Evolutionary conservation across 1,140 invertebrate genomes (phyloP).

Genomic region (Pantala flavescens): DNA sequence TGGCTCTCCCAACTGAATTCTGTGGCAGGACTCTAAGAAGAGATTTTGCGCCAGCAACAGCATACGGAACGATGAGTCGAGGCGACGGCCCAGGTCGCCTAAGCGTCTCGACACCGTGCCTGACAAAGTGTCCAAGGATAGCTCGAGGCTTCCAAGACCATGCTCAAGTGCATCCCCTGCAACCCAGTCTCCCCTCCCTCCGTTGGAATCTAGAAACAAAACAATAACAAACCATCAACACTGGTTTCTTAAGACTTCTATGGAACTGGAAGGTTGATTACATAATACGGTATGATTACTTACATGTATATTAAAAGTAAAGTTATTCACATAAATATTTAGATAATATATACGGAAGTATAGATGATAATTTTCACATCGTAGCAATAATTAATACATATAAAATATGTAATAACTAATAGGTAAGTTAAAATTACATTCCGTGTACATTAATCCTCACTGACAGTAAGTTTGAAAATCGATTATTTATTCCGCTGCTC

Average conservation of each 20-base stretch:
- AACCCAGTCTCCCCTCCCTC: not conserved
- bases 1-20: conserved; percentile 46
- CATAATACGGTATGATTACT: too few relatives aligned
- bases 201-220: conserved; percentile 2
- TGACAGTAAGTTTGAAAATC: too few relatives aligned
- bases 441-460: too few relatives aligned
- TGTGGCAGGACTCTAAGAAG: conserved; percentile 46
- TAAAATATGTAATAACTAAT: too few relatives aligned
- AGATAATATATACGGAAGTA: too few relatives aligned
- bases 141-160: conserved; percentile 15
- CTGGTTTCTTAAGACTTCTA: conserved; percentile 18
- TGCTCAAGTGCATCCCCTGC: not conserved
- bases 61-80: conserved; percentile 39
- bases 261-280: too few relatives aligned
- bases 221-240: not conserved
- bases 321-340: too few relatives aligned
- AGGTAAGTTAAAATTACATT: too few relatives aligned
- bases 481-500: too few relatives aligned
- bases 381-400: too few relatives aligned
- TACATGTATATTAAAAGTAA: too few relatives aligned
- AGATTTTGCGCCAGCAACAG: conserved; percentile 43
- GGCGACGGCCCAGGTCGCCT: conserved; percentile 27
- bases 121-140: conserved; percentile 20
- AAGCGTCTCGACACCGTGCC: conserved; percentile 25
- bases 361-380: too few relatives aligned